Evolutionary conservation across 2,797 vertebrate genomes (phyloP).

Genomic region (Echeneis naucrates): DNA sequence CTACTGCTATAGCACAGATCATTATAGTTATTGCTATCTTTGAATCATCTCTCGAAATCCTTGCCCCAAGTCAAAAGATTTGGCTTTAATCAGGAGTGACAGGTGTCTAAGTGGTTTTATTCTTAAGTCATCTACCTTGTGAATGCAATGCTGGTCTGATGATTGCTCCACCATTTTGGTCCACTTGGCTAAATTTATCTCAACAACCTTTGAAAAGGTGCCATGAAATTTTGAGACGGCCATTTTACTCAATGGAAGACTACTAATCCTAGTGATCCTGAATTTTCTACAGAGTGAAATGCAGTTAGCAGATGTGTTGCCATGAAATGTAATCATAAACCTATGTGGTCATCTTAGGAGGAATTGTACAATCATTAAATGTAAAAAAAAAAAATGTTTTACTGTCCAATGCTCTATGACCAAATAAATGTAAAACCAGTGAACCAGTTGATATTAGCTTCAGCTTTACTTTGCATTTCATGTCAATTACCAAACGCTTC

Average conservation of each 20-base stretch:
- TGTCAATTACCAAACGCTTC: neutral
- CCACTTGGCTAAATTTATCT: neutral
- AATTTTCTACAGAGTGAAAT: neutral
- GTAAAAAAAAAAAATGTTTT: neutral
- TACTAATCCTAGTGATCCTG: neutral
- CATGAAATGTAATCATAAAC: neutral
- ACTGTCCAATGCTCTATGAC: neutral
- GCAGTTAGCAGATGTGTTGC: neutral
- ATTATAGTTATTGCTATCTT: slow-evolving; percentile 3
- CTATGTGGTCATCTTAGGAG: neutral
- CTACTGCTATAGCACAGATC: slow-evolving; percentile 7
- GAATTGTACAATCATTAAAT: neutral
- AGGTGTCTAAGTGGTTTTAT: slow-evolving; percentile 33
- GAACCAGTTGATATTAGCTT: neutral
- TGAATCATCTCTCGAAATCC: slow-evolving; percentile 12
- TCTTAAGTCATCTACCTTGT: slow-evolving; percentile 33
- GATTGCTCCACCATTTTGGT: neutral
- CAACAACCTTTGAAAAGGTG: neutral
- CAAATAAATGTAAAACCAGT: neutral
- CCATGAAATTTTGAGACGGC: neutral
- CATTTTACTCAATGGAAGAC: neutral
- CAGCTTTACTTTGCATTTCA: neutral
- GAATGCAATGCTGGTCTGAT: neutral
- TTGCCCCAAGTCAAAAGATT: slow-evolving; percentile 29
- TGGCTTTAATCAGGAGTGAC: slow-evolving; percentile 34